Evolutionary conservation across 2,113 vertebrate species (phyloP).

Genomic region (Phoxinus phoxinus): DNA sequence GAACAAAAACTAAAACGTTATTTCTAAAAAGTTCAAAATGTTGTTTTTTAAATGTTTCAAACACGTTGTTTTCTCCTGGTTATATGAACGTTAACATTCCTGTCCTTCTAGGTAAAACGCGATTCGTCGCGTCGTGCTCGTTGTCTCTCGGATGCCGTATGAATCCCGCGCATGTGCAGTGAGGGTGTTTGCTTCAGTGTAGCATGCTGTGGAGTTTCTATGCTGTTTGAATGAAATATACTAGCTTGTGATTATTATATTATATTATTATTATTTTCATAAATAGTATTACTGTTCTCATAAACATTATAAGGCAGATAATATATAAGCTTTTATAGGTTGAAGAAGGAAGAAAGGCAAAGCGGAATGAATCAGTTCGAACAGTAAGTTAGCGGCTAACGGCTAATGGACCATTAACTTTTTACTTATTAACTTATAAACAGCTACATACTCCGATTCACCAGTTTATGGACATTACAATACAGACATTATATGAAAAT

Average conservation of each 20-base stretch:
- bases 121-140: background rate
- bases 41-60: no score
- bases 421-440: background rate
- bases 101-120: no score
- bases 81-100: no score
- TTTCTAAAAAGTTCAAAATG: no score
- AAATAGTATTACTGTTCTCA: no score
- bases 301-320: background rate
- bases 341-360: no score
- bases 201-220: background rate
- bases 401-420: background rate
- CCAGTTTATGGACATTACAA: background rate
- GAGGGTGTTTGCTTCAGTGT: background rate
- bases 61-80: no score
- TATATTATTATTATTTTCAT: background rate
- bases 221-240: background rate
- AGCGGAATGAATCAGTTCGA: conserved; percentile 38
- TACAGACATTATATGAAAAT: background rate
- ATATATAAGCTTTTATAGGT: background rate
- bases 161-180: background rate
- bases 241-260: background rate
- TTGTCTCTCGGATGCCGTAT: background rate
- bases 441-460: background rate
- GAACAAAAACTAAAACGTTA: no score
- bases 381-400: conserved; percentile 30